Base-by-base conservation (phyloP, 2,888 invertebrate genomes). In the Aleiodes leptofemur region DNA sequence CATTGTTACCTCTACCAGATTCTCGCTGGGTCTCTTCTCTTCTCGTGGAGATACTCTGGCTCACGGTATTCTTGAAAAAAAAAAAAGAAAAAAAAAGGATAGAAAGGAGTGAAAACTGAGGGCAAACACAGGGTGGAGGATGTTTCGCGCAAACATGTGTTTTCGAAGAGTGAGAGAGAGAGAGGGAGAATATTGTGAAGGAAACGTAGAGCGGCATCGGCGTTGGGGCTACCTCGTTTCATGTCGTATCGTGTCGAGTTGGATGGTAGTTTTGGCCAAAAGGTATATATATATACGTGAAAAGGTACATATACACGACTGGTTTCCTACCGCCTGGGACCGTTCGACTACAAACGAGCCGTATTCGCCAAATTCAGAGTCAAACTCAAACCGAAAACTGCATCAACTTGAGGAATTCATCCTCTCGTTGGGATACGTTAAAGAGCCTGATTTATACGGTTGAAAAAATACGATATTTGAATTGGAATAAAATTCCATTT, bases 101-200 rank as follows among this genome's bases (percentile, higher is more conserved):
- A 73, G 56, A 70, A 66, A 74, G 71, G 50, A 72, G 70, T 43
- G 68, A 55, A 53, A 59, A 50, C 72, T 51, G n/a, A 34, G 59
- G 59, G 73, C 71, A 76, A 78, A 74, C 69, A 68, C 69, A 68
- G 74, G 74, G 77, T 43, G 76, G 81, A 78, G 80, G 80, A 83
- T 81, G 82, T 79, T 38, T 50, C 79, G 78, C 86, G 87, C 87
- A 85, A 88, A 88, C 88, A 88, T 87, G 88, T 88, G 88, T 88
- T 87, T 72, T 64, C 29, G 64, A 34, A 48, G 38, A 34, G 38
- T n/a, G 23, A 11, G 34, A 48, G 13, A 16, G 23, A 23, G n/a
- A 11, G 55, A 55, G 87, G 85, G 85, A 85, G 86, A 56, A 68
- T 66, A 34, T 68, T 57, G 29, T 50, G 29, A 38, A 69, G 48